Evolutionary conservation across 1,140 invertebrate species (phyloP).

Genomic region (Physella acuta): DNA sequence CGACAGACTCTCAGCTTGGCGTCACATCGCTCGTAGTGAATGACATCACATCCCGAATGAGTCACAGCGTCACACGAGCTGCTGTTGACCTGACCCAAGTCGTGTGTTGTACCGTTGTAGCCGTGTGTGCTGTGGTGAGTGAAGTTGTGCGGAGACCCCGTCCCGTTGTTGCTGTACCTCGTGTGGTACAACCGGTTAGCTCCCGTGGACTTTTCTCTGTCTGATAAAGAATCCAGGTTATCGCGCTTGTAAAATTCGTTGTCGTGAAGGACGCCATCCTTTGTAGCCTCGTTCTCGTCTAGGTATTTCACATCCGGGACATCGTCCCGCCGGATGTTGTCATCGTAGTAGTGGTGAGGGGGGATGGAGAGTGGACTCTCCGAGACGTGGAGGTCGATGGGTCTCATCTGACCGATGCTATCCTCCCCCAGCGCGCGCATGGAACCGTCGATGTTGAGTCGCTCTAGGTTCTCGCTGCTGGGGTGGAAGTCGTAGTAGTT

Average conservation of each 20-base stretch:
- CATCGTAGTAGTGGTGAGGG: not conserved
- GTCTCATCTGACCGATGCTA: not conserved
- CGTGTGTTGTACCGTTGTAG: not conserved
- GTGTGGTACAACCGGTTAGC: not conserved
- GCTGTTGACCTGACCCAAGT: not conserved
- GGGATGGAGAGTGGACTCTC: not conserved
- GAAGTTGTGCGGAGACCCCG: not conserved
- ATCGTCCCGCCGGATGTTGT: not conserved
- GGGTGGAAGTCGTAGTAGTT: not conserved
- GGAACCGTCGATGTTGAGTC: not conserved
- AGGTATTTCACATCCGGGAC: not conserved
- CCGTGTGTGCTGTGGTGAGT: not conserved
- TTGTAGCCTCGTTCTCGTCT: not conserved
- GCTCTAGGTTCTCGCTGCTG: not conserved
- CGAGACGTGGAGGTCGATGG: not conserved
- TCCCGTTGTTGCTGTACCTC: not conserved
- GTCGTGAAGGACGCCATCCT: not conserved
- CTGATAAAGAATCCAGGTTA: no score
- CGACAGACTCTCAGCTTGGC: not conserved
- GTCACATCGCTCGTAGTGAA: constrained; percentile 11
- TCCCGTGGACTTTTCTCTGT: not conserved
- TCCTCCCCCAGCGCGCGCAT: not conserved
- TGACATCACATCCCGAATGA: constrained; percentile 10
- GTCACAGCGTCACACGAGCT: constrained; percentile 4
- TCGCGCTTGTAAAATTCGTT: not conserved